Evolutionary conservation across 35 echinoderm and acorn worm species (phyloP), one percentile per base, ranked within the genome.

Genomic region (Chiridota heheva): DNA sequence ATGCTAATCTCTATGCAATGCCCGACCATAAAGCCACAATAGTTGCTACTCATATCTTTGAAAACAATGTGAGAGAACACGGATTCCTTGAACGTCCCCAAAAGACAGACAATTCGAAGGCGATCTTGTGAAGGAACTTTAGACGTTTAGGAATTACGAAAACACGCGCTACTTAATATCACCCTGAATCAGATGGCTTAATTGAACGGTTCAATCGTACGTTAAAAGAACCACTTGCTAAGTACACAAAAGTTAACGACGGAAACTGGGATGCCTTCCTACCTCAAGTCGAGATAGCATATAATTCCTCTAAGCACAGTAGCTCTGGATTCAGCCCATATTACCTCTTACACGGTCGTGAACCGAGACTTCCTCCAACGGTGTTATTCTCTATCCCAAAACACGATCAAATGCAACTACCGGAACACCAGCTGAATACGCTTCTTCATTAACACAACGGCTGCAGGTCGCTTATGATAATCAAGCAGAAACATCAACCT

Each of bases 161-260:
- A 45, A 72, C 82, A 53, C 69, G 69, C 29, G 75, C 82, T 22
- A 74, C 82, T 29, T 70, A 68, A 25, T 59, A 73, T 36, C 82
- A 85, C 53, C 69, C 82, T 60, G 68, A 85, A 45, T 73, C 82
- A 26, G 82, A 85, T 76, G 67, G 82, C 3, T 38, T 85, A 40
- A 20, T 75, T 61, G 69, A 85, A 49, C 35, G 82, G 44, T 68
- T 73, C 20, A 85, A 85, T 44, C 45, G 55, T 15, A 85, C 69
- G 0, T 59, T 85, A 22, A 72, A 85, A 41, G 67, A 85, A 8
- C 82, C 73, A 47, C 65, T 85, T 3, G 68, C 53, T 22, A 85
- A 43, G 31, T 73, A 36, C 45, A 5, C 75, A 1, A 3, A 85
- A 17, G 37, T 61, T 15, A 41, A 66, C 1, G 40, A 62, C 40